Conservation (phyloP, 2,797 vertebrate genomes). For the Fistularia tabacaria region DNA sequence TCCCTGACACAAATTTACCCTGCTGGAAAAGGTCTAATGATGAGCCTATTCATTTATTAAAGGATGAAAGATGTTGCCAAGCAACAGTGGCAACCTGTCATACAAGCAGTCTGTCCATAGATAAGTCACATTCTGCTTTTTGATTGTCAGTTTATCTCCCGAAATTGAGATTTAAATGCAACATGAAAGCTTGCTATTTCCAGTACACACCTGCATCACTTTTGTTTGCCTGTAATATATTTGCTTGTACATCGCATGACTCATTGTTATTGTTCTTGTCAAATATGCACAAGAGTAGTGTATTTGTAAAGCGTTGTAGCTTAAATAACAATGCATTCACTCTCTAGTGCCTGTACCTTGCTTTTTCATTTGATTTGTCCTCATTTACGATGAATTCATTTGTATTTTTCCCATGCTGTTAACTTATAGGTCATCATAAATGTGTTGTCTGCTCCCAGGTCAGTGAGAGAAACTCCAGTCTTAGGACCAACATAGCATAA, state of each 20-base stretch:
- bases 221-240: constrained; percentile 22
- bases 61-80: constrained; percentile 61
- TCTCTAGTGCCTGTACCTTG: constrained; percentile 38
- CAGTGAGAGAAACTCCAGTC: constrained; percentile 24
- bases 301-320: constrained; percentile 47
- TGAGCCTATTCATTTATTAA: constrained; percentile 64
- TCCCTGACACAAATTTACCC: constrained; percentile 15
- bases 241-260: constrained; percentile 36
- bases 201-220: constrained; percentile 12
- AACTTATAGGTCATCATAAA: constrained; percentile 20
- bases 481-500: constrained; percentile 33
- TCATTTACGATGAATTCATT: constrained; percentile 15
- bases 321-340: constrained; percentile 65
- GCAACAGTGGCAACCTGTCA: constrained; percentile 53
- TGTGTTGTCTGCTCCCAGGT: constrained; percentile 49
- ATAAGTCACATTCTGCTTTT: constrained; percentile 26
- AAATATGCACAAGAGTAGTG: constrained; percentile 42
- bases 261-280: constrained; percentile 45
- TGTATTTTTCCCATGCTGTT: constrained; percentile 11
- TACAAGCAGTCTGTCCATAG: constrained; percentile 32
- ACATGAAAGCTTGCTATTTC: constrained; percentile 63
- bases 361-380: constrained; percentile 16
- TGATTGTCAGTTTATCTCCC: constrained; percentile 14
- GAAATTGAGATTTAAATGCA: constrained; percentile 33
- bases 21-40: constrained; percentile 50